Evolutionary conservation across 30 jellyfish, hydroid and myxozoan species (phyloP), one percentile per base, ranked within the genome.

Genomic region (Pelagia noctiluca): DNA sequence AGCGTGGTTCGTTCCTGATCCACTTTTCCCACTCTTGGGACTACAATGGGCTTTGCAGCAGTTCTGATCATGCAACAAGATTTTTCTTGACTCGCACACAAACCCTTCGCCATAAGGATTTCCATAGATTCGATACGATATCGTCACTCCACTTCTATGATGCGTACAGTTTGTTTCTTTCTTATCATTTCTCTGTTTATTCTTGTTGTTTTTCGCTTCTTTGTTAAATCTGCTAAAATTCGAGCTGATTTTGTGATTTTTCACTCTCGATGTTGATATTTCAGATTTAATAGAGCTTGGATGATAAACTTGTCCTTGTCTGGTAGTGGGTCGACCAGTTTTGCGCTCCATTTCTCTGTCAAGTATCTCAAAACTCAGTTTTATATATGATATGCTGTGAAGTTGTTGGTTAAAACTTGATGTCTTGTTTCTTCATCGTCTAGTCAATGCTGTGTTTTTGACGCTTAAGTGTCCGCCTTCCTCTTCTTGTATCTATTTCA

Each of bases 81-180:
- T 57, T 63, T 66, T 70, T 35, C 75, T 54, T 48, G 82, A 75
- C 26, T 82, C 92, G 63, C 54, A 49, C 47, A 82, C 60, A 54
- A 68, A 82, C n/a, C 92, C 92, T 32, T 67, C 92, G n/a, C 92
- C 92, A 8, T 69, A 22, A 4, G 92, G 85, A 69, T 82, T 82
- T 0, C 92, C 92, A 53, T 50, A 82, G 16, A 82, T 82, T 61
- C 92, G 69, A 57, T 82, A 82, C 0, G 92, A 82, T 5, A 82
- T 70, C 26, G 92, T 82, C 63, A 68, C 86, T 11, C 66, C 36
- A 42, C 57, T 66, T 42, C 47, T 82, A 35, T 70, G 42, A 52
- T 5, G 60, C 24, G 34, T 66, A 35, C 23, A 50, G 73, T n/a
- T 82, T 1, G 24, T 35, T 24, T 34, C 63, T 52, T 25, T 71